phyloP scores from a whole-genome alignment of 2,888 invertebrate species.

The Eupithecia exiguata region DNA sequence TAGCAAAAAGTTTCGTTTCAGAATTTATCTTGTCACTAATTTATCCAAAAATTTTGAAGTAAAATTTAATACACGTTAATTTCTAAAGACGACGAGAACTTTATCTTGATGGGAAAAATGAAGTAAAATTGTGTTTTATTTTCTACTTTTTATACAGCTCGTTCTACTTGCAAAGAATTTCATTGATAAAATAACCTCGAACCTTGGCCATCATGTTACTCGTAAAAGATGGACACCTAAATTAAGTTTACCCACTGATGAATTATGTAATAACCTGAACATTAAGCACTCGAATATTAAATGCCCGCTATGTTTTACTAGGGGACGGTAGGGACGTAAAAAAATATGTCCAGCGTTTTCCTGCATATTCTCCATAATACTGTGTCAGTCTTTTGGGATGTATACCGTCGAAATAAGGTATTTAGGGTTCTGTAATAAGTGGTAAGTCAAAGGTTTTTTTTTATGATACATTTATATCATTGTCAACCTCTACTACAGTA shows the following conservation, averaged over 20 bases:
- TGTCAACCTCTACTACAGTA: no score
- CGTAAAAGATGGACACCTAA: neutral
- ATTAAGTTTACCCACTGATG: constrained; percentile 1
- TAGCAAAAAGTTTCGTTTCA: no score
- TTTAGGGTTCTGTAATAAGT: neutral
- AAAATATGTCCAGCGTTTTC: neutral
- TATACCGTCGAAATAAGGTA: neutral
- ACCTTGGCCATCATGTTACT: neutral
- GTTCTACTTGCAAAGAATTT: neutral
- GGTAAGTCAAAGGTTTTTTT: neutral
- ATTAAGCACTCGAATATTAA: neutral
- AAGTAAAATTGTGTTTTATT: neutral
- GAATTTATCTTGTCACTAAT: no score
- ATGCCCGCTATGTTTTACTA: neutral
- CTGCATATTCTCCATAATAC: neutral
- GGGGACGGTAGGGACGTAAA: no score
- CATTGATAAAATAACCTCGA: neutral
- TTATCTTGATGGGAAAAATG: neutral
- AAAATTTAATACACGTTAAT: no score
- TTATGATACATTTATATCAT: neutral
- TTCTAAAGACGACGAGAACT: no score
- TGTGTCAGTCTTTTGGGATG: neutral
- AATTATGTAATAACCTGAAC: constrained; percentile 3
- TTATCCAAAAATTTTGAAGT: no score
- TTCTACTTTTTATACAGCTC: neutral